These are phyloP conservation scores for Neolamprologus hecqui DNA, from an alignment of 2,113 vertebrate species.

Conservation along the genomic window DNA sequence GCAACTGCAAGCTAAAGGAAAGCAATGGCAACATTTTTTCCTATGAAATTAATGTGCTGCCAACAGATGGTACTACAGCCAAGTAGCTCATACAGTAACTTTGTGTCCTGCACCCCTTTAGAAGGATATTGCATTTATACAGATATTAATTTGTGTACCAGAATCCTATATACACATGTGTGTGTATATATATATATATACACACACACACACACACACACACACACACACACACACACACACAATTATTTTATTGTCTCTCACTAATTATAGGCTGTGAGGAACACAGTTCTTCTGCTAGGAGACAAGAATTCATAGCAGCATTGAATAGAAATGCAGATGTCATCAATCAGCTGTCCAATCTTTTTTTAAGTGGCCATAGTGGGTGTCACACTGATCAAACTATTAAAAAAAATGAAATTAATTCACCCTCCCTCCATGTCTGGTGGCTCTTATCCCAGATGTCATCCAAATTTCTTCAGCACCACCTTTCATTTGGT, in stretches of 20 bases:
- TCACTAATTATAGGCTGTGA: not conserved
- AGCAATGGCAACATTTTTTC: not conserved
- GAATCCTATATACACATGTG: too few species aligned
- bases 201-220: accelerated
- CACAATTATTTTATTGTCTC: not conserved
- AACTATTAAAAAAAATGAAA: not conserved
- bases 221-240: accelerated
- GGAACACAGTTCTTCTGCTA: not conserved
- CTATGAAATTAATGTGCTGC: not conserved
- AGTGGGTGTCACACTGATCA: not conserved
- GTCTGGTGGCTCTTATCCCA: not conserved
- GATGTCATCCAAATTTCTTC: not conserved
- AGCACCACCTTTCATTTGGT: constrained; percentile 19
- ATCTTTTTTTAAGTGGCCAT: constrained; percentile 19
- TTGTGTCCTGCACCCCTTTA: not conserved
- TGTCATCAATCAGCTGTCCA: constrained; percentile 24
- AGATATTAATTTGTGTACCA: not conserved
- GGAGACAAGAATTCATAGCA: not conserved
- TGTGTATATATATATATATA: not conserved
- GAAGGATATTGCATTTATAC: not conserved
- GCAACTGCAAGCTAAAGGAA: not conserved
- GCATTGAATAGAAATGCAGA: not conserved
- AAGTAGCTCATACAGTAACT: not conserved
- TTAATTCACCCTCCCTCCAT: not conserved
- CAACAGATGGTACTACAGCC: not conserved